Conservation (phyloP, 2,797 vertebrate genomes). For the Acanthiza pusilla region DNA sequence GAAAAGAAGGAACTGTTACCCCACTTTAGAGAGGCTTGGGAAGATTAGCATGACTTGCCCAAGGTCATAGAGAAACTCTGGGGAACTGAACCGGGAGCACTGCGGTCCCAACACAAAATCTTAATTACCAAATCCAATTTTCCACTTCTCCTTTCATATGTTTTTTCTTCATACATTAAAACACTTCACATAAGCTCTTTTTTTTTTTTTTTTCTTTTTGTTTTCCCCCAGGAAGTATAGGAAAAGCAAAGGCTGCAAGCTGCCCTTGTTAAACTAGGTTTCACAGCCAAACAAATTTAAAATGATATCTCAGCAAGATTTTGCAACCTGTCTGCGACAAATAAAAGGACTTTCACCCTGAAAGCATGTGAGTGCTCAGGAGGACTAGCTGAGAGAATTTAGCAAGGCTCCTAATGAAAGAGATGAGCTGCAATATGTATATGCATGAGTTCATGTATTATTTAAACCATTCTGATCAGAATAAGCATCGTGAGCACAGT, state of each 20-base stretch:
- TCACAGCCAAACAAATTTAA: conserved; percentile 36
- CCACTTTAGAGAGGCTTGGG: neutral
- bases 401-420: conserved; percentile 43
- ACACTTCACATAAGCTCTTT: neutral
- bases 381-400: conserved; percentile 22
- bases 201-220: neutral
- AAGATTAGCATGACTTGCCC: neutral
- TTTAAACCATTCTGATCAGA: conserved; percentile 66
- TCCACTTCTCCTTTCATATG: neutral
- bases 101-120: neutral
- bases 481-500: conserved; percentile 48
- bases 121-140: conserved; percentile 37
- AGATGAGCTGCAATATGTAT: conserved; percentile 55
- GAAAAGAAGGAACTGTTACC: neutral
- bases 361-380: neutral
- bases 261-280: conserved; percentile 36
- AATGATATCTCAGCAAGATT: conserved; percentile 55
- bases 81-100: neutral
- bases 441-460: conserved; percentile 65
- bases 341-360: conserved; percentile 32
- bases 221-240: conserved; percentile 21
- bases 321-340: conserved; percentile 29
- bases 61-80: neutral
- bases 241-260: conserved; percentile 17
- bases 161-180: neutral